A percentile compares a stretch with the other conserved stretches of the same genome.
phyloP scores from a whole-genome alignment of 64 coral and sea anemone species.

The Anthopleura sola region DNA sequence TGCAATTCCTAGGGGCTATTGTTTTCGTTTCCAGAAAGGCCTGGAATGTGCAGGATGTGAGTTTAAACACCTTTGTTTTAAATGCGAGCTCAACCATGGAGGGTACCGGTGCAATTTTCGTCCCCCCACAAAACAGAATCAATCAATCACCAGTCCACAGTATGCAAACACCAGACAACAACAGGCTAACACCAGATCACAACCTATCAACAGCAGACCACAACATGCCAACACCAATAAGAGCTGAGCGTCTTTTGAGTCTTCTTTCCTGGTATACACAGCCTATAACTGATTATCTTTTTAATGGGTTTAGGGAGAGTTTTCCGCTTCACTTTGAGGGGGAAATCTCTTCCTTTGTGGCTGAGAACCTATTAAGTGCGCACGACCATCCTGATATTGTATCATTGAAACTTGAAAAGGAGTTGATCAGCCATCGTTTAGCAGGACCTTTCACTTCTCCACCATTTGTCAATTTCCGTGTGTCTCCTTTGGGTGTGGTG shows the following conservation, averaged over 20 bases:
- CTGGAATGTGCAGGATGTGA: not conserved
- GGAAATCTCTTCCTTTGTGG: slow-evolving; percentile 3
- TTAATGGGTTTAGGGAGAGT: not conserved
- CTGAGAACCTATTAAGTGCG: slow-evolving; percentile 28
- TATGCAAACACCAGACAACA: no score
- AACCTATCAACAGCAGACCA: not conserved
- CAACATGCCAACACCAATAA: not conserved
- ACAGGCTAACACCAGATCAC: no score
- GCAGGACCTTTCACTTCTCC: not conserved
- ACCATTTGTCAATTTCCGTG: slow-evolving; percentile 25
- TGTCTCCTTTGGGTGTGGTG: slow-evolving; percentile 38
- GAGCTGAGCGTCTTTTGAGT: not conserved
- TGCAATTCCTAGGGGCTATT: slow-evolving; percentile 29
- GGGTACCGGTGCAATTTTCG: slow-evolving; percentile 19
- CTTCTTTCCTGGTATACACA: not conserved
- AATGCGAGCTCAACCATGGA: slow-evolving; percentile 5
- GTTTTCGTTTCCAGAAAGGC: not conserved
- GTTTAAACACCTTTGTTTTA: slow-evolving; percentile 11
- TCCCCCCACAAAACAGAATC: not conserved
- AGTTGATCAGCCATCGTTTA: not conserved
- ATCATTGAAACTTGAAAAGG: slow-evolving; percentile 13
- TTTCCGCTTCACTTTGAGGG: slow-evolving; percentile 28
- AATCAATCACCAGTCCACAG: no score
- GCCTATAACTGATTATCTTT: not conserved
- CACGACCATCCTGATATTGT: slow-evolving; percentile 6